Evolutionary conservation across 2,888 invertebrate genomes (phyloP).

Genomic region (Villa cingulata): DNA sequence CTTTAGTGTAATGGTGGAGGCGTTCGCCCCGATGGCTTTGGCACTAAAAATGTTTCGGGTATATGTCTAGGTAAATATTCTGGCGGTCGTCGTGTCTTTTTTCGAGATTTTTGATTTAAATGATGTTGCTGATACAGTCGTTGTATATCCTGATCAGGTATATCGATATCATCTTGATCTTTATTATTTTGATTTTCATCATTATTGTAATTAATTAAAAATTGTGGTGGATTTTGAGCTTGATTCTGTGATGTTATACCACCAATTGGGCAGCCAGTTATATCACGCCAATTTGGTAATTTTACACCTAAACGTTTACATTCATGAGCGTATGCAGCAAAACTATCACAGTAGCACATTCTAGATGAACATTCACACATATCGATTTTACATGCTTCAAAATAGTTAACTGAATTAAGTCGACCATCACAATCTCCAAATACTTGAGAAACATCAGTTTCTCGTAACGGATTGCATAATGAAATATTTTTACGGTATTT

Average conservation of each 20-base stretch:
- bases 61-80: slow-evolving; percentile 31
- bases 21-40: slow-evolving; percentile 32
- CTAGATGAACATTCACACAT: slow-evolving; percentile 75
- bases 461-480: slow-evolving; percentile 41
- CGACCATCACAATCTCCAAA: slow-evolving; percentile 68
- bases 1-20: slow-evolving; percentile 25
- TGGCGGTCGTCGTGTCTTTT: slow-evolving; percentile 9
- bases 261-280: slow-evolving; percentile 49
- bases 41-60: slow-evolving; percentile 29
- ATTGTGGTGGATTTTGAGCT: slow-evolving; percentile 14
- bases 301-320: slow-evolving; percentile 65
- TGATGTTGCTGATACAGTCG: slow-evolving; percentile 12
- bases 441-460: slow-evolving; percentile 36
- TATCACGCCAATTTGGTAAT: slow-evolving; percentile 55
- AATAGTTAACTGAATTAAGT: slow-evolving; percentile 69
- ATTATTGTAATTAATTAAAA: slow-evolving; percentile 9
- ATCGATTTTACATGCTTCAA: slow-evolving; percentile 73
- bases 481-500: slow-evolving; percentile 40
- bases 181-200: slow-evolving; percentile 13
- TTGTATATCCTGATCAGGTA: neutral
- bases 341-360: slow-evolving; percentile 78
- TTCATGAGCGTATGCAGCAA: slow-evolving; percentile 78
- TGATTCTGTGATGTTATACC: slow-evolving; percentile 6
- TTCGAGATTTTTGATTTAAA: slow-evolving; percentile 11
- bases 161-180: slow-evolving; percentile 4